Evolutionary conservation across 2,888 invertebrate species (phyloP).

Genomic region (Ptychoptera albimana): DNA sequence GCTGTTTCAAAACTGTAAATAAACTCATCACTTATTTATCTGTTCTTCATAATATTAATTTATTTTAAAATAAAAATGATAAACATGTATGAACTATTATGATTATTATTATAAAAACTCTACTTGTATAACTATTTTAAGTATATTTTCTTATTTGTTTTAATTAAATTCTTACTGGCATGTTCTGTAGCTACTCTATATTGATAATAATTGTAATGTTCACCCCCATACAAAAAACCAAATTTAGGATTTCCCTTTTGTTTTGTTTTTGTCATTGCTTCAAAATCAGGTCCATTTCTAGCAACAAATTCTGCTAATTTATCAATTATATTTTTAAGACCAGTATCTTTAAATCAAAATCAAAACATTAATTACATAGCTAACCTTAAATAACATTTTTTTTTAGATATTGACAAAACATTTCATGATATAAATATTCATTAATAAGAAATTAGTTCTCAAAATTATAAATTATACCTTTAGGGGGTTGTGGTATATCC

Average conservation of each 20-base stretch:
- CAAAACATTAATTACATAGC: background rate
- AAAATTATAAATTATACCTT: constrained; percentile 1
- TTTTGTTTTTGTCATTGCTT: constrained; percentile 96
- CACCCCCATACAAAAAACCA: constrained; percentile 92
- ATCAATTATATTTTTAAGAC: constrained; percentile 93
- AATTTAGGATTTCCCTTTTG: constrained; percentile 97
- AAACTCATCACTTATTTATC: constrained; percentile 14
- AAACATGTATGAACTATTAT: constrained; percentile 1
- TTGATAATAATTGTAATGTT: constrained; percentile 91
- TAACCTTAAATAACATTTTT: background rate
- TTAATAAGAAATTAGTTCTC: background rate
- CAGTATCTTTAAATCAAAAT: constrained; percentile 46
- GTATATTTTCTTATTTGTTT: constrained; percentile 3
- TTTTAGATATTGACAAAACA: background rate
- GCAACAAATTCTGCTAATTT: constrained; percentile 98
- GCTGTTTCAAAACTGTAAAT: constrained; percentile 65
- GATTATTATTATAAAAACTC: constrained; percentile 2
- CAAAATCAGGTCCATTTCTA: constrained; percentile 97
- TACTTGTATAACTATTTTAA: too few relatives aligned
- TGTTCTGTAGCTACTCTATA: constrained; percentile 91
- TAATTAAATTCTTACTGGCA: constrained; percentile 50
- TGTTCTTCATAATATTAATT: too few relatives aligned
- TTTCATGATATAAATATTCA: background rate
- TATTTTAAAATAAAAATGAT: background rate
- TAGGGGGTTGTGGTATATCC: constrained; percentile 6